Percentiles rank a stretch among this genome's conserved stretches.
phyloP scores from a whole-genome alignment of 2,797 vertebrate species.

The Acanthurus lineatus region DNA sequence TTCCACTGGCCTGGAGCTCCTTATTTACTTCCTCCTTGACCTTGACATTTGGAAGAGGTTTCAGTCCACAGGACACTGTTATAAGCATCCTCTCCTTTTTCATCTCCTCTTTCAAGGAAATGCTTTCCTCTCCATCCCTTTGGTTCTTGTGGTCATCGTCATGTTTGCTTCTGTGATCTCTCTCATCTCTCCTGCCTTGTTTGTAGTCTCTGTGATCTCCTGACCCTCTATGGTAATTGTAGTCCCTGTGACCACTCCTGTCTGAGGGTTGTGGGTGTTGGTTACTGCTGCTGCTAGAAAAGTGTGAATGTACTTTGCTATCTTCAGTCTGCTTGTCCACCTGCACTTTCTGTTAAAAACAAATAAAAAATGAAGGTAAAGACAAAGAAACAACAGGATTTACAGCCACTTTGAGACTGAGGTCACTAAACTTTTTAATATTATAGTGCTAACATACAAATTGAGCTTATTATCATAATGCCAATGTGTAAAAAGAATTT shows the following conservation, averaged over 20 bases:
- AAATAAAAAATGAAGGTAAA: no score
- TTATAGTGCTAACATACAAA: no score
- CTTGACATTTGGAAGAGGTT: not conserved
- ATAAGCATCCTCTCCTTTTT: conserved; percentile 72
- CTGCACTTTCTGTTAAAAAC: conserved; percentile 32
- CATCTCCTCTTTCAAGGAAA: conserved; percentile 66
- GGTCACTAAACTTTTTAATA: no score
- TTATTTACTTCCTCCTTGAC: conserved; percentile 48
- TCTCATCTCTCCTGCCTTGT: conserved; percentile 22
- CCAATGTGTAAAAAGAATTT: no score
- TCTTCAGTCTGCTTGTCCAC: conserved; percentile 34
- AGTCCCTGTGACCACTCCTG: conserved; percentile 32
- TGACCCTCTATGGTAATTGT: not conserved
- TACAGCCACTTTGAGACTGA: no score
- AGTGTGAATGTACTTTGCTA: conserved; percentile 6
- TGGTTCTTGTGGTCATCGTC: not conserved
- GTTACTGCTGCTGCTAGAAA: conserved; percentile 12
- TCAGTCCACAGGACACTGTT: conserved; percentile 51
- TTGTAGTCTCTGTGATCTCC: conserved; percentile 30
- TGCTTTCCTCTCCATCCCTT: conserved; percentile 29
- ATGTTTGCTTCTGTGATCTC: conserved; percentile 27
- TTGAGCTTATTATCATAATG: no score
- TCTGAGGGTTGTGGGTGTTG: conserved; percentile 25
- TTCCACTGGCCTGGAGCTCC: not conserved
- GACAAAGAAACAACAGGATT: no score